Evolutionary conservation across 2,888 invertebrate species (phyloP), one percentile per base, ranked within the genome.

Genomic region (Eupithecia inturbata): DNA sequence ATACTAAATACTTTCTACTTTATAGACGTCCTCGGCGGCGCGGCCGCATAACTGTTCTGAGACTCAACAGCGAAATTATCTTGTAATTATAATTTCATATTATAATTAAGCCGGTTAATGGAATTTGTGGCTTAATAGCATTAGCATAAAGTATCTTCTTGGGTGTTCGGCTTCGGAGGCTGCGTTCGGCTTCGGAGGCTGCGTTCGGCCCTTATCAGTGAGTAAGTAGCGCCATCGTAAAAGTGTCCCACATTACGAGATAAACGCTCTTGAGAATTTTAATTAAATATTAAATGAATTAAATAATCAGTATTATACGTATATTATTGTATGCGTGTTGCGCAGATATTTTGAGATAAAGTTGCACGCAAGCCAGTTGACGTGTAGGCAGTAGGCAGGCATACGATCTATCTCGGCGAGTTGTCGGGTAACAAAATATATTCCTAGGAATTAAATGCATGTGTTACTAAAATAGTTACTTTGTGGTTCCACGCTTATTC

Each of bases 251-350:
- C 94, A 93, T 92, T 93, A 92, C 91, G 91, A 93, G 94, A 94
- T 94, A 94, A 94, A 91, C 90, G 90, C 89, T 92, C 90, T 88
- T 88, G 91, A 89, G 93, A 93, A 93, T 93, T 93, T 94, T 93
- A 94, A 94, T 94, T 93, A 94, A 94, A 94, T 93, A 94, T 94
- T 93, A 94, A 94, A 92, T 82, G 93, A 94, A 94, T 94, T 92
- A 92, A 94, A 94, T 93, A 92, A 94, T 94, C 94, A 94, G 94
- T 94, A 94, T 94, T 94, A 94, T 92, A 91, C 88, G 87, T 92
- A 91, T 91, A 90, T 90, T 92, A 92, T 91, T 90, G 92, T 91
- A 89, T 92, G 91, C 90, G 90, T 93, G 92, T 88, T 86, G 89
- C 85, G 88, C 85, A 85, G 91, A 92, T 91, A 86, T 82, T 82